phyloP scores from a whole-genome alignment of 2,113 vertebrate species.

The Lates calcarifer region DNA sequence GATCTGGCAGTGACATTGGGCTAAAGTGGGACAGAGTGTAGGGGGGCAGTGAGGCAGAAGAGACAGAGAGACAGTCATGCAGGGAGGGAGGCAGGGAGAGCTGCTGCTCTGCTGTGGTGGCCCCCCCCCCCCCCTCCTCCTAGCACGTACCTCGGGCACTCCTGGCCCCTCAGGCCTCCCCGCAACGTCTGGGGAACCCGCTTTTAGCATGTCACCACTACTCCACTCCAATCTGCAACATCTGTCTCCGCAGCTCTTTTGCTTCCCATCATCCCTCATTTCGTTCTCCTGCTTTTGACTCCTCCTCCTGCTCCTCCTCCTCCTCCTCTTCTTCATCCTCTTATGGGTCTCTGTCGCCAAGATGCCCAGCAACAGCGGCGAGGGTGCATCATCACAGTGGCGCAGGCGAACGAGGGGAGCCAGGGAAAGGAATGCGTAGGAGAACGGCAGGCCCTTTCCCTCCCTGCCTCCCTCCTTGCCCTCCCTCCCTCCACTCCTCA shows the following conservation, averaged over 20 bases:
- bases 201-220: slow-evolving; percentile 78
- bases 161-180: slow-evolving; percentile 69
- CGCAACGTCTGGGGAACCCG: slow-evolving; percentile 66
- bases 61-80: slow-evolving; percentile 78
- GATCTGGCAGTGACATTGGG: slow-evolving; percentile 80
- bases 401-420: slow-evolving; percentile 46
- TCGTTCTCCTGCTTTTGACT: slow-evolving; percentile 40
- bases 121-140: slow-evolving; percentile 11
- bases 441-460: slow-evolving; percentile 31
- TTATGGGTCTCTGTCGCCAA: slow-evolving; percentile 79
- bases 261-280: slow-evolving; percentile 64
- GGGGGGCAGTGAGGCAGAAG: slow-evolving; percentile 81
- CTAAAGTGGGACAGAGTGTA: slow-evolving; percentile 84
- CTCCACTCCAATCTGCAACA: slow-evolving; percentile 77
- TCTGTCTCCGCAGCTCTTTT: slow-evolving; percentile 75
- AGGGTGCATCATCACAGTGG: slow-evolving; percentile 69
- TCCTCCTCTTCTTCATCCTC: slow-evolving; percentile 70
- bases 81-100: slow-evolving; percentile 60
- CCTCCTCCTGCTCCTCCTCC: slow-evolving; percentile 66
- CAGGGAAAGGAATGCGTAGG: slow-evolving; percentile 36
- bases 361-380: slow-evolving; percentile 80
- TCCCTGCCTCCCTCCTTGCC: background rate
- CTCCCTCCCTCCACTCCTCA: slow-evolving; percentile 23
- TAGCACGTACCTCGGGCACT: slow-evolving; percentile 62
- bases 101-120: slow-evolving; percentile 56